Percentiles rank a stretch among this genome's conserved stretches.
Evolutionary conservation across 2,888 invertebrate genomes (phyloP).

Genomic region (Ferdinandea cuprea): DNA sequence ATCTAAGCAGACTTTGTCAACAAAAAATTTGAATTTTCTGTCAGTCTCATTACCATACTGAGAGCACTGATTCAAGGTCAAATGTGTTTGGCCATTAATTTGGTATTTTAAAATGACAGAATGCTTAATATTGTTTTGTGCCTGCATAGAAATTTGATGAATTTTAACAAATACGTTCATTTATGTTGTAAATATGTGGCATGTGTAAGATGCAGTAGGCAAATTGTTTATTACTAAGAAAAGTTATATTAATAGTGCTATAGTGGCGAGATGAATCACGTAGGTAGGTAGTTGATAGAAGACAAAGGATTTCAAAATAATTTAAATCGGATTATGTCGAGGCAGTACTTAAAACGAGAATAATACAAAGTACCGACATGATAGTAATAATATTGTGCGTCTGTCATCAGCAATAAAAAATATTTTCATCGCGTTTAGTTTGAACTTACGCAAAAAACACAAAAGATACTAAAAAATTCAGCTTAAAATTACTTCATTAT

Average conservation of each 20-base stretch:
- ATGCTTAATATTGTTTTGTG: constrained; percentile 9
- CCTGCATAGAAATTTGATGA: too few species aligned
- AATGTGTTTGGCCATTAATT: constrained; percentile 13
- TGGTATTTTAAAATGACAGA: constrained; percentile 1
- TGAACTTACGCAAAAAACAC: neutral
- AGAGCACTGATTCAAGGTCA: constrained; percentile 34
- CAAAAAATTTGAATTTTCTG: constrained; percentile 28
- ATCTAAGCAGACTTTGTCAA: constrained; percentile 18
- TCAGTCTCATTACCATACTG: neutral
- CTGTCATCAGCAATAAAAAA: too few species aligned
- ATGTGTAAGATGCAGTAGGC: too few species aligned
- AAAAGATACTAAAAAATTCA: neutral
- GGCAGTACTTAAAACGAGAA: neutral
- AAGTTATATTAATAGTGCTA: neutral
- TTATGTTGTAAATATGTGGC: too few species aligned
- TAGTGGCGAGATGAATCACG: neutral
- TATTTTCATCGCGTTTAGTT: too few species aligned
- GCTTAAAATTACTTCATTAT: too few species aligned
- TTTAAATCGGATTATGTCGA: neutral
- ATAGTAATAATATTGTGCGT: neutral
- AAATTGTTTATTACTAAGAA: too few species aligned
- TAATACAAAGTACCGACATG: neutral
- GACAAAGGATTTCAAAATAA: neutral
- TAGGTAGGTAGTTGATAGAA: neutral
- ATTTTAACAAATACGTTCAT: too few species aligned